phyloP scores from a whole-genome alignment of 1,140 invertebrate genomes.

The Penaeus japonicus region DNA sequence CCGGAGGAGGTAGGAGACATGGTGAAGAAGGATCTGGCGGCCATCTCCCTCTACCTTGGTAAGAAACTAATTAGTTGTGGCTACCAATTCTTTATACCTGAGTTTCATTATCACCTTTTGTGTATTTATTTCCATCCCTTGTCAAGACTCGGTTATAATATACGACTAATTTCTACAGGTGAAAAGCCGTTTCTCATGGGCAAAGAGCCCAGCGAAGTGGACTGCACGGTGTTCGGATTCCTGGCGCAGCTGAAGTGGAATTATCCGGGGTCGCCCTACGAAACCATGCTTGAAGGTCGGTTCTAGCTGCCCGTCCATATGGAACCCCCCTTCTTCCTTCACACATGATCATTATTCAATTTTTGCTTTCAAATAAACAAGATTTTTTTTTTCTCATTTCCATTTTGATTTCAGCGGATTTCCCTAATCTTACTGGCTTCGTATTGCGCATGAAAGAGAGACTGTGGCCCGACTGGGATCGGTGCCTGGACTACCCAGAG shows the following conservation, averaged over 20 bases:
- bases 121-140: too few relatives aligned
- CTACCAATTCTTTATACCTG: too few relatives aligned
- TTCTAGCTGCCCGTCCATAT: not conserved
- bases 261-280: not conserved
- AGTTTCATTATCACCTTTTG: too few relatives aligned
- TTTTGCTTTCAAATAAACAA: too few relatives aligned
- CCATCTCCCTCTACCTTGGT: slow-evolving; percentile 28
- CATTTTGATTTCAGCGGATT: not conserved
- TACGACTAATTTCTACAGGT: not conserved
- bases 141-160: too few relatives aligned
- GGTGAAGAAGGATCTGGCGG: not conserved
- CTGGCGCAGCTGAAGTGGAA: slow-evolving; percentile 59
- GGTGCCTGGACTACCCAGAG: slow-evolving; percentile 32
- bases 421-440: slow-evolving; percentile 61
- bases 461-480: slow-evolving; percentile 65
- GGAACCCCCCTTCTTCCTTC: too few relatives aligned
- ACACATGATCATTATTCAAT: too few relatives aligned
- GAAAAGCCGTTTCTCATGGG: slow-evolving; percentile 64
- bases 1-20: slow-evolving; percentile 1
- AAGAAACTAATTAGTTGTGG: not conserved
- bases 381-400: too few relatives aligned
- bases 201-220: slow-evolving; percentile 63
- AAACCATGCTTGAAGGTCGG: not conserved
- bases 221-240: slow-evolving; percentile 61
- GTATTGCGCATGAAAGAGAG: slow-evolving; percentile 62